These are phyloP conservation scores for Squalus acanthias DNA, from an alignment of 2,797 vertebrate species.

Conservation along the genomic window DNA sequence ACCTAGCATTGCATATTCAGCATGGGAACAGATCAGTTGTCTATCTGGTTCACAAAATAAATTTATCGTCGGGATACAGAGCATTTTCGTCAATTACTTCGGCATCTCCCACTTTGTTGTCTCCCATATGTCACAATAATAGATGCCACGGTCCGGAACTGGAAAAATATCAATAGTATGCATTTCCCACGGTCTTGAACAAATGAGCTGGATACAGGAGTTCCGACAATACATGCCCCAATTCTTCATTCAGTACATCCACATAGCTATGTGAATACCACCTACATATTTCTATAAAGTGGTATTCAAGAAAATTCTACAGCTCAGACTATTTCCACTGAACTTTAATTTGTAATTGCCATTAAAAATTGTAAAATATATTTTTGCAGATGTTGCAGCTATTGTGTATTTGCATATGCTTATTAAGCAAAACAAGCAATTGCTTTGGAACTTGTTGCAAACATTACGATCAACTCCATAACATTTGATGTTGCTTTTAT, in stretches of 20 bases:
- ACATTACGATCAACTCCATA: neutral
- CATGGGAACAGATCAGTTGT: neutral
- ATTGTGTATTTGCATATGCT: neutral
- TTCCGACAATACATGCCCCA: neutral
- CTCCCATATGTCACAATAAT: neutral
- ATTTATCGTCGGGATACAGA: neutral
- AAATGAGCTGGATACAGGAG: neutral
- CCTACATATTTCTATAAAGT: neutral
- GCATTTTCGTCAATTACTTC: neutral
- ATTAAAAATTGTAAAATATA: neutral
- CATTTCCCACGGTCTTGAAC: conserved; percentile 2
- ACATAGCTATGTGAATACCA: neutral
- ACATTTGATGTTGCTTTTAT: neutral
- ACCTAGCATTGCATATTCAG: neutral
- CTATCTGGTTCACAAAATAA: neutral
- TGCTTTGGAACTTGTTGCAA: neutral
- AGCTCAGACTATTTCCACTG: neutral
- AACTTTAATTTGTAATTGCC: neutral
- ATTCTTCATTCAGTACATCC: neutral
- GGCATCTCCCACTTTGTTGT: neutral
- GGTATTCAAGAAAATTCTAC: neutral
- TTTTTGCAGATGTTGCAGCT: neutral
- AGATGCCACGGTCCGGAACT: neutral
- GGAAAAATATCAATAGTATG: neutral
- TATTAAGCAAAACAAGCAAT: neutral